phyloP scores from a whole-genome alignment of 1,140 invertebrate species.

The Rhopalosiphum padi region DNA sequence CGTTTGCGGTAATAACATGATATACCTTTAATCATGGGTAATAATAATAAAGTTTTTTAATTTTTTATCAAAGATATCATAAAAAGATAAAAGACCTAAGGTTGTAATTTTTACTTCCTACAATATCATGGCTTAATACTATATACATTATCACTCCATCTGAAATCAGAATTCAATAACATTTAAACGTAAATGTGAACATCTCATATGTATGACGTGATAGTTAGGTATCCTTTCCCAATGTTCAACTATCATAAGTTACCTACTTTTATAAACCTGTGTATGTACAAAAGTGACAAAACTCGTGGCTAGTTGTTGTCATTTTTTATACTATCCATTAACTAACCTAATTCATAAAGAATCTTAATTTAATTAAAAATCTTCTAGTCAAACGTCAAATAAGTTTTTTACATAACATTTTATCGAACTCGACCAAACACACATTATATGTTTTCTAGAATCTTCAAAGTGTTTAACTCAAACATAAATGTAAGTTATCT shows the following conservation, averaged over 20 bases:
- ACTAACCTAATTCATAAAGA: background rate
- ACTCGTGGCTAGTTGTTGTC: background rate
- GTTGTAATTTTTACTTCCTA: no score
- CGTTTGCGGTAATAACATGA: no score
- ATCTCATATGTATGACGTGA: background rate
- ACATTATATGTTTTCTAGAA: slow-evolving; percentile 20
- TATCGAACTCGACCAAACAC: background rate
- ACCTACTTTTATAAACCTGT: background rate
- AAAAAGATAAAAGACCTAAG: no score
- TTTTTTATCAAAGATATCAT: no score
- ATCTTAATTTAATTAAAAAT: background rate
- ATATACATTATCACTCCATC: background rate
- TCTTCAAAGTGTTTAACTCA: slow-evolving; percentile 30
- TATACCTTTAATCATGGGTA: no score
- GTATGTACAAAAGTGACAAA: background rate
- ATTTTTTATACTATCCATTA: background rate
- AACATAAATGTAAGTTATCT: slow-evolving; percentile 29
- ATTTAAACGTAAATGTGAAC: background rate
- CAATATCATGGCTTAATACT: background rate
- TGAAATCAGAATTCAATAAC: background rate
- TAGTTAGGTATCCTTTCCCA: background rate
- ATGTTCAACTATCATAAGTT: background rate
- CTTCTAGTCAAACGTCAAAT: slow-evolving; percentile 34
- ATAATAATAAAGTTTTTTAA: no score
- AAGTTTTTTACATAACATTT: background rate